Evolutionary conservation across 1,140 invertebrate genomes (phyloP), one percentile per base, ranked within the genome.

Genomic region (Diabrotica virgifera): DNA sequence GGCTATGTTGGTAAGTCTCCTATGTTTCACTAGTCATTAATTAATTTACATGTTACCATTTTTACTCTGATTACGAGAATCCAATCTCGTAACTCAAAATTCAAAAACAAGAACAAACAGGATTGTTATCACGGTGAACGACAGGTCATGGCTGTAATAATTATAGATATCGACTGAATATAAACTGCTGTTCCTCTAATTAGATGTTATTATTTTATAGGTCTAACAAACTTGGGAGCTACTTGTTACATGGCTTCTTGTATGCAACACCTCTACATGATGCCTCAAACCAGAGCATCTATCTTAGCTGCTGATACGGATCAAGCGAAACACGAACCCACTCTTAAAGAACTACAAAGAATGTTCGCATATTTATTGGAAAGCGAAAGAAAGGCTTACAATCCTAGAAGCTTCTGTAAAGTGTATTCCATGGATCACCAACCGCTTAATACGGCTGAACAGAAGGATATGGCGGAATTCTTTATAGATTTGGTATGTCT

Each of bases 391-490:
- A 97, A 97, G 80, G 92, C 95, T 0, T 97, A 97, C 76, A 97
- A 97, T 81, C 95, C 95, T 0, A 83, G 93, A 12, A 95, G 92
- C 69, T 97, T 98, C 76, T 97, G 96, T 80, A 93, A 96, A 74
- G 94, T 95, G 0, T 98, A 98, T 78, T 95, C 93, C 40, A 97
- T 98, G 95, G 94, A 97, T 76, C 92, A 95, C 75, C 94, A 96
- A 76, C 93, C 94, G 0, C 80, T 97, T 5, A 98, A 98, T 77
- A 97, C 95, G 0, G 94, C 94, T 0, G 96, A 98, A 79, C 96
- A 97, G 78, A 97, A 97, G 77, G 96, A 98, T 75, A 98, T 98
- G 96, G 95, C 95, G 0, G 96, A 98, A 80, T 97, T 97, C 80
- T 97, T 97, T 73, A 97, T 96, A 52, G 95, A 98, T 81, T 85